Conservation (phyloP, 2,888 invertebrate genomes). For the Folsomia manolachei region DNA sequence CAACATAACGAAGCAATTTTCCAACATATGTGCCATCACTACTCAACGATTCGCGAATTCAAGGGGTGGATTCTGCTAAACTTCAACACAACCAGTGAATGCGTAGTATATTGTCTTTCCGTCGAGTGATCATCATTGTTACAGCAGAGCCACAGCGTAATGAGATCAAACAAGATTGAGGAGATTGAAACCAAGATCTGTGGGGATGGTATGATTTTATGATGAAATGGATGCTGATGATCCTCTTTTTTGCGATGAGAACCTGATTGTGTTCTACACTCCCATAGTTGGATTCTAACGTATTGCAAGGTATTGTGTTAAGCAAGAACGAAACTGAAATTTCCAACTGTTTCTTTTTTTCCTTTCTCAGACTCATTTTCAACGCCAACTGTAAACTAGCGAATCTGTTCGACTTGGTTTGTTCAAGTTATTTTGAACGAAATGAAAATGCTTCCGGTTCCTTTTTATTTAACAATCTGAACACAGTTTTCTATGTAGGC, state of each 20-base stretch:
- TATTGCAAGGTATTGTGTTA: neutral
- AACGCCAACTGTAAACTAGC: constrained; percentile 7
- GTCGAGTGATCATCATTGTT: neutral
- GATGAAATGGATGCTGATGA: neutral
- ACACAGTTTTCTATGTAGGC: neutral
- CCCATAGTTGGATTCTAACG: too few relatives aligned
- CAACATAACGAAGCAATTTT: too few relatives aligned
- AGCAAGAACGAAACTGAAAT: constrained; percentile 5
- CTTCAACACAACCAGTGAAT: too few relatives aligned
- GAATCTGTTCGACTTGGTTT: constrained; percentile 1
- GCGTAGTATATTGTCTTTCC: neutral
- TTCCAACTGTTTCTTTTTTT: constrained; percentile 8
- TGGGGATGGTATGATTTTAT: neutral
- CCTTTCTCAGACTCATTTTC: constrained; percentile 8
- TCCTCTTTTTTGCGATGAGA: neutral
- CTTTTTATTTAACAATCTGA: neutral
- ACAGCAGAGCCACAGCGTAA: too few relatives aligned
- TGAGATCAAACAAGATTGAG: neutral
- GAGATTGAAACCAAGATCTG: neutral
- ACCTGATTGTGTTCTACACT: neutral
- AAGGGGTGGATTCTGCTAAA: too few relatives aligned
- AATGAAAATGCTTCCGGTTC: constrained; percentile 1
- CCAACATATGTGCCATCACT: too few relatives aligned
- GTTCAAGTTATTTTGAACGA: neutral
- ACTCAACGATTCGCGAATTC: too few relatives aligned